Base-by-base conservation (phyloP, 2,888 invertebrate genomes). In the Nyleta sp. region DNA sequence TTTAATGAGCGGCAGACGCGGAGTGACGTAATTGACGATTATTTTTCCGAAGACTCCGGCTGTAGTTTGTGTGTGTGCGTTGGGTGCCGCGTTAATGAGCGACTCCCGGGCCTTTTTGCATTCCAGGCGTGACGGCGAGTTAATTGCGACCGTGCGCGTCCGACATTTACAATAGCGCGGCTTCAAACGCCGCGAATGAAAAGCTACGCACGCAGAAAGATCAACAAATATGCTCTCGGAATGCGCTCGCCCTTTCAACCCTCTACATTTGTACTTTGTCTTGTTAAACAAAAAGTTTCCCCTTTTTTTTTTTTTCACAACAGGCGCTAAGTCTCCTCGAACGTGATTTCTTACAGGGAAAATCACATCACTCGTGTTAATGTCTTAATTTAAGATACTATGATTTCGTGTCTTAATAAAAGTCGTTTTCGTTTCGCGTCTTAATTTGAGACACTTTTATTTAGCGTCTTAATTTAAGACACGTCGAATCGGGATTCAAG, bases 91-190 rank as follows among this genome's bases (percentile, higher is more conserved):
- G 57, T 42, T 57, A 57, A 57, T 42, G 57, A 57, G 57, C 40
- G 55, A 40, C 22, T 53, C 53, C n/a, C 55, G 40, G 57, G 42
- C 42, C 57, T 57, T 42, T 57, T 57, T 57, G 57, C 57, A 42
- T 57, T 57, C 57, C 31, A 57, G 57, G 57, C 57, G 42, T 57
- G 57, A 57, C 57, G 24, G n/a, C 42, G 42, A 57, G 57, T 42
- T 57, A 42, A 57, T 57, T 57, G 57, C 57, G 28, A 42, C 11
- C 31, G 31, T 28, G 28, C 42, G 57, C 24, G 57, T 42, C 24
- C 57, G 28, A 28, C 42, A 28, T 57, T 40, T 57, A 13, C 57
- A 57, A 28, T 42, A 31, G 55, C 38, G 10, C 55, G 40, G 40
- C 38, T 55, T 22, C 55, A 55, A 55, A 57, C 42, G 42, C 17